A percentile compares a stretch with the other conserved stretches of the same genome.
phyloP scores from a whole-genome alignment of 2,113 vertebrate genomes.

The Micronycteris hirsuta region DNA sequence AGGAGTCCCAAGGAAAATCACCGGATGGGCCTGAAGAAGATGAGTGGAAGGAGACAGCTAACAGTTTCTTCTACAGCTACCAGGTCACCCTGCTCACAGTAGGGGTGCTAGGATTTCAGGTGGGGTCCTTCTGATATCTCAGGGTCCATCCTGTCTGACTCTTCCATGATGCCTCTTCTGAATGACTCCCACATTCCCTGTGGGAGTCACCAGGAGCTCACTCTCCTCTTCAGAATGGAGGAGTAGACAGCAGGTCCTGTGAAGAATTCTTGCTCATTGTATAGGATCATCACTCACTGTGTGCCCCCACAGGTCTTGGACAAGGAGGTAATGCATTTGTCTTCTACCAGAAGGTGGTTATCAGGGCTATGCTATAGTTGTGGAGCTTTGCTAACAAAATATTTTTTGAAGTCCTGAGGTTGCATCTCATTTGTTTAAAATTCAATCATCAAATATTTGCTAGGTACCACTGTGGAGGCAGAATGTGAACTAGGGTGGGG shows the following conservation, averaged over 20 bases:
- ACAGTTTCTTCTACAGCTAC: background rate
- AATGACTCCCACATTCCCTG: background rate
- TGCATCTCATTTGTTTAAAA: background rate
- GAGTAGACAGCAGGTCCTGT: background rate
- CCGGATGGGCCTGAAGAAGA: background rate
- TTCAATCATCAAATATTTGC: background rate
- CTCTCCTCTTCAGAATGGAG: background rate
- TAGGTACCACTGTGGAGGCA: background rate
- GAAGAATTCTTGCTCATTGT: background rate
- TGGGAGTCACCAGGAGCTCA: background rate
- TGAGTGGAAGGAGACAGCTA: fast-evolving
- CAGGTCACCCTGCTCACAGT: too few species aligned
- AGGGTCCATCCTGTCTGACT: background rate
- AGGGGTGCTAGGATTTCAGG: background rate
- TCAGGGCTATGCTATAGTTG: too few species aligned
- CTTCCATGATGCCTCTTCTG: background rate
- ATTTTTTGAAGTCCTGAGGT: too few species aligned
- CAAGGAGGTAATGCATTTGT: background rate
- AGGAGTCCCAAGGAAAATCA: fast-evolving
- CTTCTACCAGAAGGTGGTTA: background rate
- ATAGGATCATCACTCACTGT: too few species aligned
- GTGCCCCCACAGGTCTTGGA: background rate
- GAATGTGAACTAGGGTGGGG: background rate
- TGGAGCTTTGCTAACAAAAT: background rate
- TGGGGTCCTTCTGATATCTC: fast-evolving